Evolutionary conservation across 2,888 invertebrate species (phyloP), one percentile per base, ranked within the genome.

Genomic region (Cyaniris semiargus): DNA sequence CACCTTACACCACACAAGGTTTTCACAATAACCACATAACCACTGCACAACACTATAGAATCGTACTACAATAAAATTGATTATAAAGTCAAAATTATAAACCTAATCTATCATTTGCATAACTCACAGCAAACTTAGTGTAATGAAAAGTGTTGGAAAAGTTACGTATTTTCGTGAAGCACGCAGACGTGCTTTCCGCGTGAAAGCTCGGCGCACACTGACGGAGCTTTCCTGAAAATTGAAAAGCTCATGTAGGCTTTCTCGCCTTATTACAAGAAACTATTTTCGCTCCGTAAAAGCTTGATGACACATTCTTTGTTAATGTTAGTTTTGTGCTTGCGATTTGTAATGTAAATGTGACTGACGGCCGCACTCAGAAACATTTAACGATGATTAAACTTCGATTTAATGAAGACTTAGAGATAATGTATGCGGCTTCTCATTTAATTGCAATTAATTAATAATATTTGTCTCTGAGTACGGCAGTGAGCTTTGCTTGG

Each of bases 251-350:
- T 23, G 15, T 15, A 31, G 66, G 66, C 66, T 66, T 66, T 27
- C 66, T 27, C 66, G 66, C 58, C 58, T 58, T 66, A 66, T 66
- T 66, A 66, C 66, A 66, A 66, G 66, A 31, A 13, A 31, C 66
- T 66, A 66, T 66, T 66, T 66, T 5, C 66, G 66, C 15, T 10
- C 21, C 13, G 15, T 66, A 66, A 66, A 66, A 2, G 27, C 66
- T 27, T 31, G 27, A 31, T 18, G 27, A 31, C 15, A 66, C 66
- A 27, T n/a, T 21, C 21, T 48, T 15, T 48, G 48, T 48, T 15
- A 48, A 48, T 48, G 18, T n/a, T n/a, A n/a, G n/a, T 53, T 53
- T 18, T 18, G 53, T 53, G 53, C 18, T 18, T 18, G 18, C 10
- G 10, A 44, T 44, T 13, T 10, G 53, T 1, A 53, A 53, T 18